Percentiles rank a stretch among this genome's conserved stretches.
These are phyloP conservation scores for Itoplectis maculator DNA, from an alignment of 2,888 invertebrate species.

Conservation along the genomic window DNA sequence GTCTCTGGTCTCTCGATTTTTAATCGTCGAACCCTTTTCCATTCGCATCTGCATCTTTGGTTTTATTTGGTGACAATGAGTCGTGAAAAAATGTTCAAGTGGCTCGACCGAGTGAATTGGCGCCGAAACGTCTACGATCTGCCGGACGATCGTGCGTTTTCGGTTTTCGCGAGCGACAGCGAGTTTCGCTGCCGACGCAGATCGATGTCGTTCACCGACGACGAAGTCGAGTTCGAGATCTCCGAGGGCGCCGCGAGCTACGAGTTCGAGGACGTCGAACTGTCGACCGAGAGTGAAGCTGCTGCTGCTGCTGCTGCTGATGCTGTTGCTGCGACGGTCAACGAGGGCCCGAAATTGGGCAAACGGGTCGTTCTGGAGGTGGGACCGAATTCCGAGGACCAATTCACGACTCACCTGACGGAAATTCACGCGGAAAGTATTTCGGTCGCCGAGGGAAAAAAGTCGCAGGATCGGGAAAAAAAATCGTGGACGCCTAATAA, in stretches of 20 bases:
- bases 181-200: background rate
- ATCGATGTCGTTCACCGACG: slow-evolving; percentile 12
- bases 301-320: too few relatives aligned
- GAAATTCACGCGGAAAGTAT: background rate
- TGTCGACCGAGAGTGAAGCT: background rate
- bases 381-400: background rate
- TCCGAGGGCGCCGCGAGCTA: background rate
- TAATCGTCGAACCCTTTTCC: too few relatives aligned
- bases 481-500: too few relatives aligned
- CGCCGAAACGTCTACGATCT: background rate
- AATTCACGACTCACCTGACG: background rate
- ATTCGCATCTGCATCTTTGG: too few relatives aligned
- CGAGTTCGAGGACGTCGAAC: slow-evolving; percentile 24
- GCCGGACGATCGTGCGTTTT: background rate
- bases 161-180: background rate
- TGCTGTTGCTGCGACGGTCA: too few relatives aligned
- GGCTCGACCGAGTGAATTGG: slow-evolving; percentile 33
- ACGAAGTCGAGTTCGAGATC: slow-evolving; percentile 10
- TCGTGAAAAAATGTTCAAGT: slow-evolving; percentile 30
- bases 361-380: background rate
- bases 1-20: too few relatives aligned
- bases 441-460: background rate
- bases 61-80: slow-evolving; percentile 13
- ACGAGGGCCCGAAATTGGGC: background rate
- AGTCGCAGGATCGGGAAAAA: slow-evolving; percentile 19